Evolutionary conservation across 2,888 invertebrate species (phyloP).

Genomic region (Rotaria sp.): DNA sequence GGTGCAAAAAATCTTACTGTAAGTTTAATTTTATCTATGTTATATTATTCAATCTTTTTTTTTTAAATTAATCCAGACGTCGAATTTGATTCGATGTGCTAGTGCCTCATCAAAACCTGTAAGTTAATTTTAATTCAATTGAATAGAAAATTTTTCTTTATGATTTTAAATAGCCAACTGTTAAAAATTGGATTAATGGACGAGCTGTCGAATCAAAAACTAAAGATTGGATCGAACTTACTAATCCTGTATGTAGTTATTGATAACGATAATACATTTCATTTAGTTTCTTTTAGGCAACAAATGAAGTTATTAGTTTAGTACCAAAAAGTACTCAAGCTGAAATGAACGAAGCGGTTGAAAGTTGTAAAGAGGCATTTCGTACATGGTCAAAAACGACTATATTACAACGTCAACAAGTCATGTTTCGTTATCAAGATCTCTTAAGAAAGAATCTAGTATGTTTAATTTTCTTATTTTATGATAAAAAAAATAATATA

Average conservation of each 20-base stretch:
- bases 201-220: constrained; percentile 84
- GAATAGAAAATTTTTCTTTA: background rate
- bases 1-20: background rate
- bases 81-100: background rate
- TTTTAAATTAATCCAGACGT: background rate
- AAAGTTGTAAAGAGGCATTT: constrained; percentile 73
- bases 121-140: background rate
- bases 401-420: constrained; percentile 80
- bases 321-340: constrained; percentile 80
- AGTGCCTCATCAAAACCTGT: constrained; percentile 15
- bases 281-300: constrained; percentile 51
- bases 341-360: constrained; percentile 82
- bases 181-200: constrained; percentile 90
- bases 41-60: background rate
- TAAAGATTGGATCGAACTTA: constrained; percentile 84
- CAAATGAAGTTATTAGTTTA: constrained; percentile 62
- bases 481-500: background rate
- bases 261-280: background rate
- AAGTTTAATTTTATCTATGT: background rate
- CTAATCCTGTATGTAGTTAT: constrained; percentile 66
- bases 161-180: constrained; percentile 60
- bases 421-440: constrained; percentile 78
- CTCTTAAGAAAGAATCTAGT: constrained; percentile 76
- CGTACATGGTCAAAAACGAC: constrained; percentile 81
- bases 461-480: constrained; percentile 37